These are phyloP conservation scores for Dryomyza anilis DNA, from an alignment of 2,888 invertebrate genomes.

Conservation along the genomic window DNA sequence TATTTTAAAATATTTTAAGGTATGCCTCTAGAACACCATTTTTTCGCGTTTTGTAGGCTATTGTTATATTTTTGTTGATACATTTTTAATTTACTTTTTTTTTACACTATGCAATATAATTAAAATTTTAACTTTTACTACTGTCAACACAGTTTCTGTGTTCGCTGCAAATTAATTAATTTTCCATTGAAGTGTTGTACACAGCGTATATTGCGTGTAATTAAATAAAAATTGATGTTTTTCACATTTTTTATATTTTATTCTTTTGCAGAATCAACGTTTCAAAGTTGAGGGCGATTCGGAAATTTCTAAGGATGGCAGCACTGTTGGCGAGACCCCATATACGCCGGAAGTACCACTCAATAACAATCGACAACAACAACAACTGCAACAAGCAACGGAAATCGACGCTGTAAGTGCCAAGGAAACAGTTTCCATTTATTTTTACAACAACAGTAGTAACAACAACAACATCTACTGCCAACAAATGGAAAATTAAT, in stretches of 20 bases:
- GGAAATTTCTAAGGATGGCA: constrained; percentile 49
- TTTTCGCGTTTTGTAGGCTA: too few relatives aligned
- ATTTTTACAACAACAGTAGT: constrained; percentile 31
- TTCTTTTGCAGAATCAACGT: constrained; percentile 55
- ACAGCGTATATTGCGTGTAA: too few relatives aligned
- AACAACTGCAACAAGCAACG: constrained; percentile 38
- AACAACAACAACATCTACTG: too few relatives aligned
- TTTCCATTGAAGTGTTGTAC: too few relatives aligned
- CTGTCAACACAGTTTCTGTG: too few relatives aligned
- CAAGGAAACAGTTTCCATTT: constrained; percentile 35
- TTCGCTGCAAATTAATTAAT: too few relatives aligned
- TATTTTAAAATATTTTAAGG: too few relatives aligned
- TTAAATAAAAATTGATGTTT: constrained; percentile 1
- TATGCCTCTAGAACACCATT: too few relatives aligned
- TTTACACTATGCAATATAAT: too few relatives aligned
- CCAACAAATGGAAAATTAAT: constrained; percentile 29
- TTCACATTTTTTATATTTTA: background rate
- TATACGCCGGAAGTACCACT: constrained; percentile 35
- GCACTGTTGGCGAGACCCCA: constrained; percentile 23
- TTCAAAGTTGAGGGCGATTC: constrained; percentile 56
- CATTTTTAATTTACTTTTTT: too few relatives aligned
- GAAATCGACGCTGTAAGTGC: constrained; percentile 41
- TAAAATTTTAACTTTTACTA: too few relatives aligned
- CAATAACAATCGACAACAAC: constrained; percentile 36
- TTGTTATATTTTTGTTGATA: too few relatives aligned